Base-by-base conservation (phyloP, 2,888 invertebrate species). In the Dolomedes plantarius region DNA sequence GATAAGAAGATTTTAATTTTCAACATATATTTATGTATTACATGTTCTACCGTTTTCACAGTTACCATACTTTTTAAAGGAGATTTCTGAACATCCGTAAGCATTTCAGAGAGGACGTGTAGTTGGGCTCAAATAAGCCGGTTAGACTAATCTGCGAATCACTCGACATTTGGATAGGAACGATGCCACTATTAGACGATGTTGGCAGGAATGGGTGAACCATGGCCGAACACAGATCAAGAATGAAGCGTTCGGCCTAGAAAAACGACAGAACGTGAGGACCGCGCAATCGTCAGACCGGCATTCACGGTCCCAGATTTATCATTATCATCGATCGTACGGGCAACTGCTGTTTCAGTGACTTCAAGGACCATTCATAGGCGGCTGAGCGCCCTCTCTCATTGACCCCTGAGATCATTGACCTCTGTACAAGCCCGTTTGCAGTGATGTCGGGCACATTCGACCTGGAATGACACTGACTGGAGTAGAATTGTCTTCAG, bases 401-500 rank as follows among this genome's bases (percentile, higher is more conserved):
- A 13, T 7, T 23, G 0, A 0, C 1, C 11, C 62, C 27, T 2
- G 62, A 27, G 62, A 62, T 11, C 27, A 62, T 62, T 19, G 27
- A 62, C 23, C 62, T 23, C 62, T 62, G 0, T 27, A 23, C 62
- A 62, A 50, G 50, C 36, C 5, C 11, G 36, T 36, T 16, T 16
- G 27, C 62, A 62, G 27, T 62, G 27, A 7, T 27, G 62, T 28
- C 50, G 71, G 28, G 68, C 50, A n/a, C 50, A 79, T 72, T 79
- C 46, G 56, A 69, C 23, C 31, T 71, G 46, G 9, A 75, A 28
- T 46, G 29, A 72, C 27, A 19, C 62, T 62, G 27, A 19, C 62
- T 62, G 62, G 62, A 27, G n/a, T 27, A 62, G 27, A 62, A 62
- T 62, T 23, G 27, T 62, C 62, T 62, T 62, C 27, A 62, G 0